Evolutionary conservation across 2,113 vertebrate genomes (phyloP).

Genomic region (Canis aureus): DNA sequence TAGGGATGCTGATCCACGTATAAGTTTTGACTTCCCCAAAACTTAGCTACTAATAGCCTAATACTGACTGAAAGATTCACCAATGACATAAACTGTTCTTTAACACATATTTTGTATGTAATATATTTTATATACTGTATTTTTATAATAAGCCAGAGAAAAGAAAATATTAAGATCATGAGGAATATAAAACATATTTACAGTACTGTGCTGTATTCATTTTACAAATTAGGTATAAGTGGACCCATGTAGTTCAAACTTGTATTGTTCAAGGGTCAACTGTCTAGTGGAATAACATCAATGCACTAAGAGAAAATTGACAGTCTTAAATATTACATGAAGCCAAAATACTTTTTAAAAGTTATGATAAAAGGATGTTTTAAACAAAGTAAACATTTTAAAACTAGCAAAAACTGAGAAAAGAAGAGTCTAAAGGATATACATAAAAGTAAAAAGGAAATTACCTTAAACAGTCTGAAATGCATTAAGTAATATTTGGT

Average conservation of each 20-base stretch:
- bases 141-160: neutral
- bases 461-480: neutral
- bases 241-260: neutral
- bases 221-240: neutral
- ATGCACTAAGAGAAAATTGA: neutral
- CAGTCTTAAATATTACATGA: neutral
- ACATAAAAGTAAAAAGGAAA: neutral
- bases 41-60: neutral
- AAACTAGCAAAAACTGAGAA: neutral
- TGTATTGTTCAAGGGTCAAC: neutral
- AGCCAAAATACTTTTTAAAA: constrained; percentile 13
- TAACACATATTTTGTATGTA: neutral
- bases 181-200: neutral
- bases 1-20: neutral
- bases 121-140: neutral
- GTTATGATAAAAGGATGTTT: neutral
- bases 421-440: neutral
- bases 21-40: neutral
- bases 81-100: neutral
- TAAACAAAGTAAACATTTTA: neutral
- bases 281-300: neutral
- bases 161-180: neutral
- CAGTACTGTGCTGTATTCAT: neutral
- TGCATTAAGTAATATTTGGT: neutral
- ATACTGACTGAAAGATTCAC: neutral